Percentiles rank a stretch among this genome's conserved stretches.
phyloP scores from a whole-genome alignment of 2,888 invertebrate genomes.

The Agonopterix subpropinquella region DNA sequence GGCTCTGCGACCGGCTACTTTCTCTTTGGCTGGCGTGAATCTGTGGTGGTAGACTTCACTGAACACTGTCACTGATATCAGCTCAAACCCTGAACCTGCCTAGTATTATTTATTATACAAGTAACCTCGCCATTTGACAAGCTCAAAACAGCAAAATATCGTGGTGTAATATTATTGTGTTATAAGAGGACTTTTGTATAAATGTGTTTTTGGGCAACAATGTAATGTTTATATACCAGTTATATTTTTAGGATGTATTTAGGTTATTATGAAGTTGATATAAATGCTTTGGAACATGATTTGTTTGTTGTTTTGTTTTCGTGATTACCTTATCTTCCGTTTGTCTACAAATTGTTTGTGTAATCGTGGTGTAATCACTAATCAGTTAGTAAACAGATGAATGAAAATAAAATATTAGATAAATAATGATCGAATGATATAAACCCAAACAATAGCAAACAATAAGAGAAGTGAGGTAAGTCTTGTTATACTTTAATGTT shows the following conservation, averaged over 20 bases:
- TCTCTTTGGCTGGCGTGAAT: constrained; percentile 96
- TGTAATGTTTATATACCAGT: constrained; percentile 61
- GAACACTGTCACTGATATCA: constrained; percentile 94
- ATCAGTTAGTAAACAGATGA: no score
- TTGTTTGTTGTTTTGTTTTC: no score
- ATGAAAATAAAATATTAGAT: no score
- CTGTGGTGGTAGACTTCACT: constrained; percentile 93
- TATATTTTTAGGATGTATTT: constrained; percentile 52
- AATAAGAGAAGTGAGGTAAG: no score
- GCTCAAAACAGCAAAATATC: constrained; percentile 53
- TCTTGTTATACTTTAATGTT: no score
- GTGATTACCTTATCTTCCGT: no score
- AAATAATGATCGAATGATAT: no score
- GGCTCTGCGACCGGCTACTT: constrained; percentile 96
- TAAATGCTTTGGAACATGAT: constrained; percentile 37
- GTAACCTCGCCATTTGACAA: constrained; percentile 42
- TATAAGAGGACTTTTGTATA: constrained; percentile 55
- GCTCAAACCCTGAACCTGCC: constrained; percentile 16
- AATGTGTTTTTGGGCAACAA: constrained; percentile 42
- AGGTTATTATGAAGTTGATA: constrained; percentile 32
- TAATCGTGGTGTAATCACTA: no score
- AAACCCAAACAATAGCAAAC: no score
- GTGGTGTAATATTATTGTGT: constrained; percentile 54
- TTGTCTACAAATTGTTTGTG: no score
- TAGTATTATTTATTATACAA: constrained; percentile 39